Base-by-base conservation (phyloP, 2,113 vertebrate species). In the Trematomus loennbergii region DNA sequence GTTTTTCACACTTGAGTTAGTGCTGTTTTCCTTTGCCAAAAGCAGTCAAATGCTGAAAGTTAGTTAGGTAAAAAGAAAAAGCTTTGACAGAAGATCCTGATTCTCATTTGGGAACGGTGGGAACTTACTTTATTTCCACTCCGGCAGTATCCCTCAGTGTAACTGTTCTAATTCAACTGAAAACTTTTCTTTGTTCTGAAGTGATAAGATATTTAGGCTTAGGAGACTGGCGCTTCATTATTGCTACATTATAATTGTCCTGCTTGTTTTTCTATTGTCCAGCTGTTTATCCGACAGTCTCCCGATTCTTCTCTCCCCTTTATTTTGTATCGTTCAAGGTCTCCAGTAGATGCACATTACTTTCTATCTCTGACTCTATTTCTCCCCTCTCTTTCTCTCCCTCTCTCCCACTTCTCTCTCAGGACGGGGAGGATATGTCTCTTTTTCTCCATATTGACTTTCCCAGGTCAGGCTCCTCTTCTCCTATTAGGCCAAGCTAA, bases 401-500 rank as follows among this genome's bases (percentile, higher is more conserved):
- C 20, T 69, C 68, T n/a, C 25, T 20, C 66, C 55, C 81, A 20
- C 59, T 77, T 81, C 64, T 84, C 87, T 89, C 91, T 86, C 79
- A 85, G 87, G 88, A 88, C 81, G 48, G 54, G 68, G 85, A 88
- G 91, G 85, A 89, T 87, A 88, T 86, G 89, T 88, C 89, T 92
- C 89, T 91, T 93, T 94, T 92, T 90, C 91, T 84, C 88, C 85
- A 70, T 94, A 95, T 95, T 92, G 94, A 95, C 94, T 95, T 95
- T 93, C 93, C 75, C 90, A 87, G 91, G 90, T 94, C 89, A 89
- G 88, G 82, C 86, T 93, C 84, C 90, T 95, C 91, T 93, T 91
- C 84, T 92, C 92, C 93, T 95, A 95, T 94, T 94, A 95, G 89
- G 89, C 87, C 90, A 90, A 91, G 86, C 91, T 94, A 92, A 93